Base-by-base conservation (phyloP, 1,140 invertebrate species). In the Polypedilum pembai region DNA sequence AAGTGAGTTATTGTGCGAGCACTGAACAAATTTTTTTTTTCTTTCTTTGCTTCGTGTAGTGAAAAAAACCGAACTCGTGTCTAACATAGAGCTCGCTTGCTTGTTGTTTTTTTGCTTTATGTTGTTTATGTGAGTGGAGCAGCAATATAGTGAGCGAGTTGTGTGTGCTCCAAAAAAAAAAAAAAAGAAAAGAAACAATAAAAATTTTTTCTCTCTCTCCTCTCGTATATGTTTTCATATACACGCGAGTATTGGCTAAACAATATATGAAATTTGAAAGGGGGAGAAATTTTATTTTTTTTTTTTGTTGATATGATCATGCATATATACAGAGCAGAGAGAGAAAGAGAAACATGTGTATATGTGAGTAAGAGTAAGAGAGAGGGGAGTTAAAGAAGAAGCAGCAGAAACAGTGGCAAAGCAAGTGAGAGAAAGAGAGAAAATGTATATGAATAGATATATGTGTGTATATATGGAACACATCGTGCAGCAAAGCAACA, bases 401-500 rank as follows among this genome's bases (percentile, higher is more conserved):
- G 24, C 24, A 33, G 24, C n/a, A n/a, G n/a, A n/a, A n/a, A n/a
- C n/a, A n/a, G n/a, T n/a, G n/a, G n/a, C n/a, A n/a, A n/a, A n/a
- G 24, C 24, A 33, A 33, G 24, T 33, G 5, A 33, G 24, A 33
- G 24, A 33, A 33, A 33, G 24, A 56, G 12, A 56, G 12, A 56
- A 12, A 56, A 56, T 56, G 12, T 56, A 45, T 45, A 56, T n/a
- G 12, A 12, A 56, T n/a, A 15, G 4, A 45, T 45, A 45, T 2
- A 45, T 45, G 8, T 15, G 8, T 15, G 15, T 45, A 15, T 56
- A 56, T 56, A 56, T 56, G 45, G 45, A 56, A 56, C 45, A 56
- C 45, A 56, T 56, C 45, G 45, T n/a, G 45, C 45, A 56, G n/a
- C 45, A 56, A 56, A 56, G 45, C 45, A 56, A 56, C 45, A 56